Conservation (phyloP, 2,113 vertebrate genomes). For the Bostrychus sinensis region DNA sequence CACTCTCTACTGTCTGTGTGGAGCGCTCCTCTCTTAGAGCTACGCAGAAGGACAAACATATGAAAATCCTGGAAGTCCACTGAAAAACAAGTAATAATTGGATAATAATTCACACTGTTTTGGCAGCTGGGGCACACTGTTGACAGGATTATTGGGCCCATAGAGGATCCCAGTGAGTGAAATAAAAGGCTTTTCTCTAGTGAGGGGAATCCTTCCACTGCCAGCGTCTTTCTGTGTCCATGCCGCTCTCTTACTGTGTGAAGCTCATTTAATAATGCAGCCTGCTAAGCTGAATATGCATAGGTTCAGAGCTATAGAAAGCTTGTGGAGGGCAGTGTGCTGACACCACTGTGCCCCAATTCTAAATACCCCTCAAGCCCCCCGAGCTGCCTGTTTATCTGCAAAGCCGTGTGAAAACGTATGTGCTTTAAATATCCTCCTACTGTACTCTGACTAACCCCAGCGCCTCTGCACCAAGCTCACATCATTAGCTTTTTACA, state of each 20-base stretch:
- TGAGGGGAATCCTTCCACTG: conserved; percentile 41
- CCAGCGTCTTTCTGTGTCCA: conserved; percentile 40
- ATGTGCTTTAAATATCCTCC: conserved; percentile 29
- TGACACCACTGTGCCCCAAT: conserved; percentile 39
- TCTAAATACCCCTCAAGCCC: conserved; percentile 38
- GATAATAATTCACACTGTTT: conserved; percentile 59
- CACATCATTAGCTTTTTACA: conserved; percentile 13
- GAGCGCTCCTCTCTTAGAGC: conserved; percentile 30
- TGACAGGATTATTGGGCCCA: conserved; percentile 63
- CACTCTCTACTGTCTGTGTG: conserved; percentile 22
- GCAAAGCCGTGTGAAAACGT: conserved; percentile 37
- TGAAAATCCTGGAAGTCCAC: conserved; percentile 52
- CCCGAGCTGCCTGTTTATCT: conserved; percentile 36
- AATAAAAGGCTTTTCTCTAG: conserved; percentile 60
- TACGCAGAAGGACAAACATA: conserved; percentile 44
- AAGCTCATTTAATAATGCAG: conserved; percentile 55
- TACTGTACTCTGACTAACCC: conserved; percentile 39
- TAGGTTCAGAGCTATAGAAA: conserved; percentile 32
- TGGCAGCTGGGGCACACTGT: conserved; percentile 37
- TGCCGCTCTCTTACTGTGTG: conserved; percentile 37
- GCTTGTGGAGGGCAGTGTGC: conserved; percentile 24
- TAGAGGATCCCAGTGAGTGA: conserved; percentile 51
- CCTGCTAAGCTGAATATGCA: conserved; percentile 33
- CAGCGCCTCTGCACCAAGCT: conserved; percentile 23
- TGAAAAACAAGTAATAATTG: conserved; percentile 59